Evolutionary conservation across 2,797 vertebrate species (phyloP), one percentile per base, ranked within the genome.

Genomic region (Pangasius krempfi): DNA sequence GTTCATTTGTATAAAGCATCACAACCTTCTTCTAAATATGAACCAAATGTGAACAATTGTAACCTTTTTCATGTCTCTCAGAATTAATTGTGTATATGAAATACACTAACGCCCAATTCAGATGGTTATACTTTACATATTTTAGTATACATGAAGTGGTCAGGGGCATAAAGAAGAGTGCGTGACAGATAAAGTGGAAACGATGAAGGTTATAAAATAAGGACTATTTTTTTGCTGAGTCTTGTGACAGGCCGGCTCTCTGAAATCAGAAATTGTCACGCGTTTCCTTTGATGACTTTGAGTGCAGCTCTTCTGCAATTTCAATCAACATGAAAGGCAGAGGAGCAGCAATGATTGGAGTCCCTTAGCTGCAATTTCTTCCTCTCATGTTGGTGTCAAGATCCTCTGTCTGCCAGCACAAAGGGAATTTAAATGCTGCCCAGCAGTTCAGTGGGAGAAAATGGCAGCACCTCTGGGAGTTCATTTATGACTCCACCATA

Each of bases 41-140:
- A 91, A 90, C 62, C 60, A 58, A 58, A 76, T 88, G 84, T 89
- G 87, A 86, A 90, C 18, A 30, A 80, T 47, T 91, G 85, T 91
- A 90, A 78, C 78, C 79, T 84, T 79, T n/a, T 86, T 88, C 90
- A 97, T 97, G 94, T 96, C 95, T 94, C 95, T 96, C 95, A 95
- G 95, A 97, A 94, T 94, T 95, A 95, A 94, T 97, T 95, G 95
- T 97, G 98, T 98, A 97, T 97, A 97, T 16, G 78, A 86, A 92
- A 78, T 62, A 72, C 66, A 72, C 62, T 96, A 97, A 95, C 90
- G 27, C 73, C 92, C 91, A 87, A 18, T 13, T 27, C 7, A 25
- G 64, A 58, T n/a, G 58, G 56, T 82, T 44, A 25, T n/a, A 16
- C 30, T 33, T 37, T 22, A 25, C 20, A 7, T 25, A 58, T 37